Percentiles rank a stretch among this genome's conserved stretches.
Evolutionary conservation across 2,888 invertebrate genomes (phyloP).

Genomic region (Pseudococcus viburni): DNA sequence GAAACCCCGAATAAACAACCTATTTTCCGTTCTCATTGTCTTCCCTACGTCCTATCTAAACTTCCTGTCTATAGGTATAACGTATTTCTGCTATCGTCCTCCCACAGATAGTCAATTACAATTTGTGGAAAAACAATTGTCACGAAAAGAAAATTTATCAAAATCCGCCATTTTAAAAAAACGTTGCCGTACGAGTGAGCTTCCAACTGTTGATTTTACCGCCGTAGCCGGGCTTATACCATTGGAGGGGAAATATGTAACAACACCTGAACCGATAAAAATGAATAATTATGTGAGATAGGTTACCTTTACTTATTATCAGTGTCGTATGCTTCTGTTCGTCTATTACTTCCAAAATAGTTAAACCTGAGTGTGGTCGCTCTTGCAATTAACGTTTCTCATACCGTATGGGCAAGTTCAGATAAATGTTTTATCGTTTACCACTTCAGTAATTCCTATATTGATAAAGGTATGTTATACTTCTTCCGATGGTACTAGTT

Average conservation of each 20-base stretch:
- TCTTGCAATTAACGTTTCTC: constrained; percentile 45
- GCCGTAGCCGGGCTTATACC: neutral
- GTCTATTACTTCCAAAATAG: constrained; percentile 54
- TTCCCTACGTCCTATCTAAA: neutral
- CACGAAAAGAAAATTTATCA: constrained; percentile 26
- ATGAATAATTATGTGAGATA: constrained; percentile 49
- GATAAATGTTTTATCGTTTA: constrained; percentile 54
- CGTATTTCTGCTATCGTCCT: neutral
- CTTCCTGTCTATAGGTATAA: neutral
- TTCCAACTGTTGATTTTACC: constrained; percentile 48
- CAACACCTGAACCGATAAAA: constrained; percentile 56
- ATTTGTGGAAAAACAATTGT: constrained; percentile 39
- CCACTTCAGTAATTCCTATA: constrained; percentile 45
- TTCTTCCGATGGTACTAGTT: constrained; percentile 15
- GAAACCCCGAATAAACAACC: neutral
- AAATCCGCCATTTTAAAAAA: constrained; percentile 43
- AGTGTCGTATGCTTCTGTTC: constrained; percentile 52
- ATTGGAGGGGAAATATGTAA: constrained; percentile 46
- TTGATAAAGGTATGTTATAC: constrained; percentile 35
- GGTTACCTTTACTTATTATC: constrained; percentile 52
- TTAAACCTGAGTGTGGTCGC: constrained; percentile 38
- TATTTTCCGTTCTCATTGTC: neutral
- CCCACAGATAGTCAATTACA: constrained; percentile 13
- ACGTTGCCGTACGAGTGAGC: constrained; percentile 43
- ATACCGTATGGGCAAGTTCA: constrained; percentile 30